Percentiles rank a stretch among this genome's conserved stretches.
These are phyloP conservation scores for Malachius bipustulatus DNA, from an alignment of 2,888 invertebrate genomes.

Conservation along the genomic window DNA sequence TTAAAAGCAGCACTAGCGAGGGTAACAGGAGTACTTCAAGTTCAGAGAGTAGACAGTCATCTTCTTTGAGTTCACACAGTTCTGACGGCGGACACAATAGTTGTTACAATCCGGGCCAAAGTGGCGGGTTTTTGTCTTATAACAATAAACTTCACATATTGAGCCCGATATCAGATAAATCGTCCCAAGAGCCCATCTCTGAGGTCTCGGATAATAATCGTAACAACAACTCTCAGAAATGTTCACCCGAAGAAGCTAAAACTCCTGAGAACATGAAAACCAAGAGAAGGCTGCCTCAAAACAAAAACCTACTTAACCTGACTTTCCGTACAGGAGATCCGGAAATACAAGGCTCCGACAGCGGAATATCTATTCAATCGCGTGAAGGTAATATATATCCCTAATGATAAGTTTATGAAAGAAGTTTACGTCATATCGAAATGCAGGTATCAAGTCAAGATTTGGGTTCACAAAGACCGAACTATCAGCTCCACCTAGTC, in stretches of 20 bases:
- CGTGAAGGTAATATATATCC: conserved; percentile 63
- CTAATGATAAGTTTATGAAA: no score
- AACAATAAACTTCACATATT: conserved; percentile 73
- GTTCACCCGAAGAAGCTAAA: conserved; percentile 54
- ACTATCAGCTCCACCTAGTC: conserved; percentile 38
- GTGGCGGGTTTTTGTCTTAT: conserved; percentile 56
- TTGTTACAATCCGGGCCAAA: conserved; percentile 44
- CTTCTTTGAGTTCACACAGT: conserved; percentile 74
- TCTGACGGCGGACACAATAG: conserved; percentile 64
- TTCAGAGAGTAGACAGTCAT: conserved; percentile 72
- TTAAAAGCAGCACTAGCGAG: conserved; percentile 78
- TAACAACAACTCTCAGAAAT: conserved; percentile 66
- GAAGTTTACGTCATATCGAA: no score
- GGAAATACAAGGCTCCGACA: conserved; percentile 76
- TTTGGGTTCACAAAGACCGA: conserved; percentile 28
- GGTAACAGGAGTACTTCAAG: conserved; percentile 77
- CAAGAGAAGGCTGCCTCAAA: conserved; percentile 57
- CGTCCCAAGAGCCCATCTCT: conserved; percentile 74
- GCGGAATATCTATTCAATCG: conserved; percentile 78
- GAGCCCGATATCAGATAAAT: conserved; percentile 83
- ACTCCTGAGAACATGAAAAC: conserved; percentile 44
- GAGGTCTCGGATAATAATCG: conserved; percentile 73
- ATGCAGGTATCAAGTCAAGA: conserved; percentile 46
- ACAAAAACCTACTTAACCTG: conserved; percentile 61
- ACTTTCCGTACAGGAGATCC: conserved; percentile 55